Evolutionary conservation across 2,888 invertebrate species (phyloP).

Genomic region (Aquatica leii): DNA sequence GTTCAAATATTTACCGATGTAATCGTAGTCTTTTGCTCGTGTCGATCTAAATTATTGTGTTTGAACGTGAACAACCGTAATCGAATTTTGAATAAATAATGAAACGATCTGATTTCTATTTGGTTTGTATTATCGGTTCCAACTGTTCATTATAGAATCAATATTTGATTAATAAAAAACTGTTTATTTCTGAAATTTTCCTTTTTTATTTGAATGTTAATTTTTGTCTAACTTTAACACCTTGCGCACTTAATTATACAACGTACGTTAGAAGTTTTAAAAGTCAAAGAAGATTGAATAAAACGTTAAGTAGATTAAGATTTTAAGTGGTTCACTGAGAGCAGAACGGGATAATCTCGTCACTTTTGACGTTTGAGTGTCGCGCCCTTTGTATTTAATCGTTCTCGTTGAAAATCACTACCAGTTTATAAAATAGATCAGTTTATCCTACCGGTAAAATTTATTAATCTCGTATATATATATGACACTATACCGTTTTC

Average conservation of each 20-base stretch:
- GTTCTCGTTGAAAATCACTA: slow-evolving; percentile 32
- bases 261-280: slow-evolving; percentile 7
- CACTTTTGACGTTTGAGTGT: slow-evolving; percentile 40
- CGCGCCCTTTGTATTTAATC: slow-evolving; percentile 30
- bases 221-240: too few relatives aligned
- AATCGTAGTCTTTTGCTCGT: slow-evolving; percentile 48
- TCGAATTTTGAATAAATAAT: slow-evolving; percentile 42
- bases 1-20: slow-evolving; percentile 47
- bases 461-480: slow-evolving; percentile 7
- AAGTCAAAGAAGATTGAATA: slow-evolving; percentile 23
- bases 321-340: slow-evolving; percentile 34
- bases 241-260: not conserved
- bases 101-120: slow-evolving; percentile 41
- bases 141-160: slow-evolving; percentile 34
- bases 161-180: slow-evolving; percentile 24
- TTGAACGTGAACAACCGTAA: slow-evolving; percentile 39
- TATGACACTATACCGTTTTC: slow-evolving; percentile 4
- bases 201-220: too few relatives aligned
- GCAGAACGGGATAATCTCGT: slow-evolving; percentile 36
- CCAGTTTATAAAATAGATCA: slow-evolving; percentile 30
- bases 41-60: slow-evolving; percentile 47
- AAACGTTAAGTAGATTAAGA: slow-evolving; percentile 39
- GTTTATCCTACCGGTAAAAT: slow-evolving; percentile 27
- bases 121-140: slow-evolving; percentile 35
- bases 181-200: too few relatives aligned